phyloP scores from a whole-genome alignment of 2,888 invertebrate genomes.

The Eristalinus sepulchralis region DNA sequence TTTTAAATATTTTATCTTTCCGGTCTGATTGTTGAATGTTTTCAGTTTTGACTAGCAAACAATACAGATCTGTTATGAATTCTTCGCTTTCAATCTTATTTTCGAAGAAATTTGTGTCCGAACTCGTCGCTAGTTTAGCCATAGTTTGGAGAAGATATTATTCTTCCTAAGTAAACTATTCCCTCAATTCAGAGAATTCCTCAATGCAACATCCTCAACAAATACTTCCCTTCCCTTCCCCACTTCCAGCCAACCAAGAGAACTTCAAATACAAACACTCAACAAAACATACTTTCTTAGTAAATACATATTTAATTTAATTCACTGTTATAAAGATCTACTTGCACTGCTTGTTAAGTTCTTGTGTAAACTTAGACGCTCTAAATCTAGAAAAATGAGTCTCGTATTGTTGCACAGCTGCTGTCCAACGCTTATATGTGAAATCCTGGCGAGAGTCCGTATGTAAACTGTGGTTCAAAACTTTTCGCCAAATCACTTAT shows the following conservation, averaged over 20 bases:
- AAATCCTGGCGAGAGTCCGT: conserved; percentile 78
- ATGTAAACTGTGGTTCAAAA: conserved; percentile 77
- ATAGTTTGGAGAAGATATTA: no score
- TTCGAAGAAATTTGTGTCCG: not conserved
- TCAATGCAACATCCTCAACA: no score
- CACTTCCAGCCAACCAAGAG: no score
- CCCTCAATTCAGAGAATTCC: no score
- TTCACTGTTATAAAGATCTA: not conserved
- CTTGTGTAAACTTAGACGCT: not conserved
- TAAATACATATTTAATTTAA: conserved; percentile 1
- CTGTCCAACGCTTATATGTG: conserved; percentile 70
- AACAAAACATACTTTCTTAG: not conserved
- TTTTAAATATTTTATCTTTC: no score
- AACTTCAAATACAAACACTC: not conserved
- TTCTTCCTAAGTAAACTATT: no score
- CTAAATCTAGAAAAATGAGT: conserved; percentile 32
- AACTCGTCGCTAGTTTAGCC: no score
- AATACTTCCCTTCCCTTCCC: no score
- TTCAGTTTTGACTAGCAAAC: no score
- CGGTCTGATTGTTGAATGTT: no score
- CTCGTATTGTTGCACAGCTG: conserved; percentile 35
- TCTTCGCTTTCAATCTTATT: no score
- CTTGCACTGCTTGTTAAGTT: not conserved
- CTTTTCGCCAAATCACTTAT: conserved; percentile 75
- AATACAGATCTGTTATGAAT: no score